phyloP scores from a whole-genome alignment of 2,797 vertebrate species.

The Hybognathus amarus region DNA sequence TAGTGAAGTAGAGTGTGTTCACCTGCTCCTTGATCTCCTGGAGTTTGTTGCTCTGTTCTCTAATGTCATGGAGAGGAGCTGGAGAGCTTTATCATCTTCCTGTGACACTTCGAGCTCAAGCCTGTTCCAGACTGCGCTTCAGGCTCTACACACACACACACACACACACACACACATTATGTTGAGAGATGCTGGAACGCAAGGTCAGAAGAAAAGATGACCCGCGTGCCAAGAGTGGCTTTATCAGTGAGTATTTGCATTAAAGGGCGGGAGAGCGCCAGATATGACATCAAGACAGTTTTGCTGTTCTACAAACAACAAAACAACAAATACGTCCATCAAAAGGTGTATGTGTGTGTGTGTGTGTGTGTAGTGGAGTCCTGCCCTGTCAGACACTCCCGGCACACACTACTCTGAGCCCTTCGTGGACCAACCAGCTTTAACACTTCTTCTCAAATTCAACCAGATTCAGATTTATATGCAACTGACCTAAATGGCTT shows the following conservation, averaged over 20 bases:
- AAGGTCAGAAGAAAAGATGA: constrained; percentile 1
- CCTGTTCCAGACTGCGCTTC: constrained; percentile 98
- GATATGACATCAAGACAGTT: constrained; percentile 1
- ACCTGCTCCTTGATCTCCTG: constrained; percentile 99
- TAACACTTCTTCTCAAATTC: background rate
- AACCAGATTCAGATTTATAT: background rate
- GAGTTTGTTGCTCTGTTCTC: constrained; percentile 98
- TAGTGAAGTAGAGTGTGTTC: constrained; percentile 51
- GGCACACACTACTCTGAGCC: background rate
- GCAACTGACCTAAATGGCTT: too few species aligned
- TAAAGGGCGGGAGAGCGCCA: background rate
- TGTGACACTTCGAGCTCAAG: constrained; percentile 97
- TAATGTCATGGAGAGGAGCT: constrained; percentile 98
- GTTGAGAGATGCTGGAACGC: background rate
- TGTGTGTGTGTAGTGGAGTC: background rate
- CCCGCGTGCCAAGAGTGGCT: background rate
- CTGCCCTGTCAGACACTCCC: background rate
- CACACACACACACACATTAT: constrained; percentile 26
- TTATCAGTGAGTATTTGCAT: constrained; percentile 3
- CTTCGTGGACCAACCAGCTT: background rate
- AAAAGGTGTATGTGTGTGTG: background rate
- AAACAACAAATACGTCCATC: background rate
- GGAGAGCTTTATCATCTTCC: constrained; percentile 97
- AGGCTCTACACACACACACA: constrained; percentile 83
- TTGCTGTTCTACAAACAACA: constrained; percentile 3